A percentile compares a stretch with the other conserved stretches of the same genome.
These are phyloP conservation scores for Tuberolachnus salignus DNA, from an alignment of 2,888 invertebrate species.

Conservation along the genomic window DNA sequence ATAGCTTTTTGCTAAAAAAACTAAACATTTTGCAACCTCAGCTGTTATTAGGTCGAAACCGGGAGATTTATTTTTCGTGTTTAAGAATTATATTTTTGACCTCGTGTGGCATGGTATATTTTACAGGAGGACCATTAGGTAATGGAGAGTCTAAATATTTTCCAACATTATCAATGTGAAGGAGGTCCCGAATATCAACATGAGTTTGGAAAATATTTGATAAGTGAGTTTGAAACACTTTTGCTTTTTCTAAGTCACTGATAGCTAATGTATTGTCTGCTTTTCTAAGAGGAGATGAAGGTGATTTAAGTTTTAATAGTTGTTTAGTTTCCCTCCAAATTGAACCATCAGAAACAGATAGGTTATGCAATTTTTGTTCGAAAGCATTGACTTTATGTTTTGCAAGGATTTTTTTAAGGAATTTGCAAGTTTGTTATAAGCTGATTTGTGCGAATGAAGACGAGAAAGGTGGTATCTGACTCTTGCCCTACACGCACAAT, in stretches of 20 bases:
- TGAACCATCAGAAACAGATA: not conserved
- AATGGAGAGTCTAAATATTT: not conserved
- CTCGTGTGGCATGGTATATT: not conserved
- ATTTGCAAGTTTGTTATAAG: slow-evolving; percentile 3
- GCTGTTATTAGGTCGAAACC: not conserved
- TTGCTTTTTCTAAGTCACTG: not conserved
- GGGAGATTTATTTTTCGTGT: not conserved
- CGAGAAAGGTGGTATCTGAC: slow-evolving; percentile 7
- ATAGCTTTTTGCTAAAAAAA: not conserved
- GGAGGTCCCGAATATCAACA: not conserved
- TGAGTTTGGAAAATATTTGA: not conserved
- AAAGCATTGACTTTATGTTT: not conserved
- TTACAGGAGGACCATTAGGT: not conserved
- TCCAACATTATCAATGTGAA: not conserved
- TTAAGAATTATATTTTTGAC: not conserved
- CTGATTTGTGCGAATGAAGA: not conserved
- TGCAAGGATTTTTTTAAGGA: not conserved
- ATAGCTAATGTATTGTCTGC: not conserved
- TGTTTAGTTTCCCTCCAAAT: not conserved
- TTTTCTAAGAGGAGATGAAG: not conserved
- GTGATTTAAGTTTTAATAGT: too few relatives aligned
- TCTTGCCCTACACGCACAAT: slow-evolving; percentile 19
- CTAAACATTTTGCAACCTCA: not conserved
- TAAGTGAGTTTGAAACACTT: not conserved
- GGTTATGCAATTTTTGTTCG: not conserved